Percentiles rank a stretch among this genome's conserved stretches.
These are phyloP conservation scores for Stegodyphus mimosarum DNA, from an alignment of 1,140 invertebrate genomes.

Conservation along the genomic window DNA sequence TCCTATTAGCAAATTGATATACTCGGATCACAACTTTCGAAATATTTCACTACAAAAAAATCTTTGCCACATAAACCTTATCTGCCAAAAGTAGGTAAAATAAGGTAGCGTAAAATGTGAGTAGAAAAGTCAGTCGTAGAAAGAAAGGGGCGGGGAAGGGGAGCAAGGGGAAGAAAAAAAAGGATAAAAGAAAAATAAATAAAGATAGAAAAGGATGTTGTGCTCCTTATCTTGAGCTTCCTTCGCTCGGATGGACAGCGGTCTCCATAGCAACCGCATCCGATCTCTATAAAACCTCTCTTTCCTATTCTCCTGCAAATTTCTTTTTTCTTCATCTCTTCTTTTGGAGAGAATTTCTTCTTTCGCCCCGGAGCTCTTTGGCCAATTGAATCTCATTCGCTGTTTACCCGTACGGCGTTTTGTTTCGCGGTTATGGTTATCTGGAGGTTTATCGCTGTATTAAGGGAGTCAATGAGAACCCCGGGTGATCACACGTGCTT, in stretches of 20 bases:
- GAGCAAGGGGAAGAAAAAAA: neutral
- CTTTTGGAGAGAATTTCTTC: neutral
- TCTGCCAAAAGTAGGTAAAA: conserved; percentile 56
- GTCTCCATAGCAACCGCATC: conserved; percentile 55
- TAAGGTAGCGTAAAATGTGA: conserved; percentile 45
- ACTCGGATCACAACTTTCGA: neutral
- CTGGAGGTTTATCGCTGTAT: conserved; percentile 52
- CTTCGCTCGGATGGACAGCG: conserved; percentile 50
- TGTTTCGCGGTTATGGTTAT: conserved; percentile 57
- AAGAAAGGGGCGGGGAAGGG: neutral
- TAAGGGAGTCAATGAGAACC: conserved; percentile 49
- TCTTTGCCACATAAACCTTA: conserved; percentile 40
- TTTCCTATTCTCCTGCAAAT: conserved; percentile 49
- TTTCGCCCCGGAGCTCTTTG: conserved; percentile 25
- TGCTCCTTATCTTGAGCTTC: conserved; percentile 57
- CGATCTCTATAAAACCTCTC: conserved; percentile 60
- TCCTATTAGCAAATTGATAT: too few species aligned
- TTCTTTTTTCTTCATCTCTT: conserved; percentile 37
- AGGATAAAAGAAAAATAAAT: conserved; percentile 23
- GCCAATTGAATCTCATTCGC: conserved; percentile 56
- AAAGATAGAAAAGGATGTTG: conserved; percentile 56
- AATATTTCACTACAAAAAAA: conserved; percentile 11
- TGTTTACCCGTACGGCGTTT: conserved; percentile 57
- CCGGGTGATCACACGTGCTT: conserved; percentile 2
- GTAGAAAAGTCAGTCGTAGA: conserved; percentile 53